A percentile compares a stretch with the other conserved stretches of the same genome.
phyloP scores from a whole-genome alignment of 2,797 vertebrate species.

The Aselliscus stoliczkanus region DNA sequence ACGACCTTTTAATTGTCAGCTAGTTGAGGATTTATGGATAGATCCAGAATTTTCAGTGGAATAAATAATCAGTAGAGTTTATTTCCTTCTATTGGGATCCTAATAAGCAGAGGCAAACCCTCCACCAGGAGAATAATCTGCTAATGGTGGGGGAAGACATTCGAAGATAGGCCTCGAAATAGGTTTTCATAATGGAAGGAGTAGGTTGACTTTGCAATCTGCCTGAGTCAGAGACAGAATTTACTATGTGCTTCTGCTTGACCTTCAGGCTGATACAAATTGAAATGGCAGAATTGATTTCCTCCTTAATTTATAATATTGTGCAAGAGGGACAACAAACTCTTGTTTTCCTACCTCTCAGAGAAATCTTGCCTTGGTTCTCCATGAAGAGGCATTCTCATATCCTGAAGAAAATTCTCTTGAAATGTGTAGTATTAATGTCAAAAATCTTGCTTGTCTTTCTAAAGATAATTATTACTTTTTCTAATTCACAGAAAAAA shows the following conservation, averaged over 20 bases:
- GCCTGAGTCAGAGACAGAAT: neutral
- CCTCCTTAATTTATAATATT: neutral
- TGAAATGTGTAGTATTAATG: neutral
- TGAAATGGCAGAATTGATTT: slow-evolving; percentile 17
- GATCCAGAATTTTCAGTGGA: neutral
- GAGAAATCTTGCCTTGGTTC: neutral
- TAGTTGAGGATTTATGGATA: neutral
- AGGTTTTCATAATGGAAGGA: neutral
- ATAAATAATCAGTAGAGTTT: neutral
- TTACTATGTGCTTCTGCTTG: neutral
- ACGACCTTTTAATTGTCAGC: neutral
- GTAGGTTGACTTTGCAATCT: neutral
- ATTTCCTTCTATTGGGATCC: neutral
- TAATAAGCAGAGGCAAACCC: neutral
- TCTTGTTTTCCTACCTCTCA: neutral
- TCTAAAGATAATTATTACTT: neutral
- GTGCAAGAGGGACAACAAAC: neutral
- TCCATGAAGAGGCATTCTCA: neutral
- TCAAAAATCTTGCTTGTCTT: neutral
- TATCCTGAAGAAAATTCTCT: slow-evolving; percentile 1
- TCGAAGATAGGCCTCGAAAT: neutral
- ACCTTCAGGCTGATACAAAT: neutral
- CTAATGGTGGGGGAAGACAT: neutral
- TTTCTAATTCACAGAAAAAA: neutral
- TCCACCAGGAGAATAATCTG: neutral